Evolutionary conservation across 2,888 invertebrate genomes (phyloP).

Genomic region (Perdita meconis): DNA sequence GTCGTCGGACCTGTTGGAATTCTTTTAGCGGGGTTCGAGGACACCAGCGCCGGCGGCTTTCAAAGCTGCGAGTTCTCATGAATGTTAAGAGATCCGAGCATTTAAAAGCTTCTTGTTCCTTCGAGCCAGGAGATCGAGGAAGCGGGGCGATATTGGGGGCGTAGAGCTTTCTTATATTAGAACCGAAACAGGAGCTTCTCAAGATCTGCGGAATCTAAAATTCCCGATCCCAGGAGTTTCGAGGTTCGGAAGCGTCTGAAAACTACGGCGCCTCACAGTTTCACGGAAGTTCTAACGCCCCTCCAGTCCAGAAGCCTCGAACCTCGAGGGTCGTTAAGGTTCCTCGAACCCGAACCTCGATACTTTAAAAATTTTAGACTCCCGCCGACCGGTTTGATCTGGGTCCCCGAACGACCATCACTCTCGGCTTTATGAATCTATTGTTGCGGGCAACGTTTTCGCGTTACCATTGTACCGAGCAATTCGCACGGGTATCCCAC

Average conservation of each 20-base stretch:
- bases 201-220: background rate
- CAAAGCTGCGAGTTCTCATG: background rate
- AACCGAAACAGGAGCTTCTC: background rate
- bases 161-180: too few relatives aligned
- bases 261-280: background rate
- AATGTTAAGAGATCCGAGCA: background rate
- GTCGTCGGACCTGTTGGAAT: background rate
- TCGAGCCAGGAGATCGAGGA: too few relatives aligned
- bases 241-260: background rate
- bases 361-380: background rate
- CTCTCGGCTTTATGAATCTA: too few relatives aligned
- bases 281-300: background rate
- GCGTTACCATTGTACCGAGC: background rate
- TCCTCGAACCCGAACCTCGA: background rate
- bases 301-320: background rate
- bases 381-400: too few relatives aligned
- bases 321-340: background rate
- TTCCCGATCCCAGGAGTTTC: background rate
- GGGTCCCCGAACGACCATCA: too few relatives aligned
- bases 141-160: too few relatives aligned
- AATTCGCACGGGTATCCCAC: constrained; percentile 15
- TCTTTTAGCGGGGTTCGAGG: constrained; percentile 2
- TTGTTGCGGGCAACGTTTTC: constrained; percentile 18
- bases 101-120: background rate
- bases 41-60: background rate